Evolutionary conservation across 2,888 invertebrate species (phyloP).

Genomic region (Junonia oenone): DNA sequence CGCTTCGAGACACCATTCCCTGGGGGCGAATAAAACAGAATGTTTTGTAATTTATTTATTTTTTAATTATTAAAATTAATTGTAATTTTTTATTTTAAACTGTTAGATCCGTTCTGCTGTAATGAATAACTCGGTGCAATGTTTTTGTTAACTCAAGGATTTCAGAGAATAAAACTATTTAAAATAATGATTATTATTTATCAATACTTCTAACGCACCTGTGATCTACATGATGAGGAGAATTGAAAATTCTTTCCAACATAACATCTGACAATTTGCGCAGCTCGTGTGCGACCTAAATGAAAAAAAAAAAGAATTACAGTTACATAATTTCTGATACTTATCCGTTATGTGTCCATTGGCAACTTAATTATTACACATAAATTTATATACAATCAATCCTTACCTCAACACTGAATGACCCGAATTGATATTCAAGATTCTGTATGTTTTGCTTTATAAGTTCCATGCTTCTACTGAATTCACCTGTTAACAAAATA

Average conservation of each 20-base stretch:
- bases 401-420: conserved; percentile 80
- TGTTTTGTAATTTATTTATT: too few relatives aligned
- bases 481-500: conserved; percentile 49
- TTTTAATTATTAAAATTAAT: too few relatives aligned
- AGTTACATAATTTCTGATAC: too few relatives aligned
- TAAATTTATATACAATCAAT: too few relatives aligned
- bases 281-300: conserved; percentile 82
- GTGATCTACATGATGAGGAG: conserved; percentile 52
- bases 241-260: conserved; percentile 65
- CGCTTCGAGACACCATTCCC: conserved; percentile 70
- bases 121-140: too few relatives aligned
- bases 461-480: conserved; percentile 58
- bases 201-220: conserved; percentile 43
- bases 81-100: too few relatives aligned
- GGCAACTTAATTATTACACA: too few relatives aligned
- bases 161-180: not conserved
- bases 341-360: too few relatives aligned
- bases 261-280: conserved; percentile 82
- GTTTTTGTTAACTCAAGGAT: not conserved
- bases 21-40: conserved; percentile 31
- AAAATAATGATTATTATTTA: not conserved
- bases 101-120: too few relatives aligned
- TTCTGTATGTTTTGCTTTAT: conserved; percentile 79
- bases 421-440: conserved; percentile 81
- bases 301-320: too few relatives aligned